phyloP scores from a whole-genome alignment of 2,113 vertebrate species.

The Tichodroma muraria region DNA sequence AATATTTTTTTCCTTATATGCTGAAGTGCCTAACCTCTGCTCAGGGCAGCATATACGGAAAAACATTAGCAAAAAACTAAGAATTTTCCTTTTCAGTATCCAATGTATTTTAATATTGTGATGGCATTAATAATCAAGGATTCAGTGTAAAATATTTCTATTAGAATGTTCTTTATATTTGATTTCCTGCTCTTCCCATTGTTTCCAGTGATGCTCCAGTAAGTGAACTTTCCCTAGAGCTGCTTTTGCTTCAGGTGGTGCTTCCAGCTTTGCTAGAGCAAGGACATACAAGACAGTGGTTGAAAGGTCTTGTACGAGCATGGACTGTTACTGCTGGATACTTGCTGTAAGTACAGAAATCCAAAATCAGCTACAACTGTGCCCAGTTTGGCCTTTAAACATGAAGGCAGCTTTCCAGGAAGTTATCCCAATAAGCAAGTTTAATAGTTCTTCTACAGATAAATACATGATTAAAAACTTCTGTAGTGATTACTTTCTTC shows the following conservation, averaged over 20 bases:
- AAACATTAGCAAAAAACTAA: not conserved
- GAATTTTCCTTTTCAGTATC: not conserved
- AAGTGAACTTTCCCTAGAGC: conserved; percentile 95
- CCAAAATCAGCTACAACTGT: not conserved
- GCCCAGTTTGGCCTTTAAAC: not conserved
- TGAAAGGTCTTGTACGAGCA: conserved; percentile 94
- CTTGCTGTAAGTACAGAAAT: conserved; percentile 82
- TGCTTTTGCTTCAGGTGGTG: conserved; percentile 96
- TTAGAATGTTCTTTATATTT: not conserved
- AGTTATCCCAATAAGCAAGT: not conserved
- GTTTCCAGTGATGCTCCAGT: conserved; percentile 91
- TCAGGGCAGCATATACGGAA: not conserved
- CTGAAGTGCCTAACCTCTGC: not conserved
- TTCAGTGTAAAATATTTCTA: not conserved
- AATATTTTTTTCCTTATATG: not conserved
- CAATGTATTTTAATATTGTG: not conserved
- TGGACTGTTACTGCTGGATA: conserved; percentile 97
- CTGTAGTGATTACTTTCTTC: not conserved
- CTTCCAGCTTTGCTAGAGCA: conserved; percentile 96
- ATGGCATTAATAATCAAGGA: not conserved
- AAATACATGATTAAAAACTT: not conserved
- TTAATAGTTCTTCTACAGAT: not conserved
- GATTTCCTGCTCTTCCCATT: not conserved
- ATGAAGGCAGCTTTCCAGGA: not conserved
- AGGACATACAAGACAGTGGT: conserved; percentile 96